A percentile compares a stretch with the other conserved stretches of the same genome.
Evolutionary conservation across 2,797 vertebrate species (phyloP).

Genomic region (Labroides dimidiatus): DNA sequence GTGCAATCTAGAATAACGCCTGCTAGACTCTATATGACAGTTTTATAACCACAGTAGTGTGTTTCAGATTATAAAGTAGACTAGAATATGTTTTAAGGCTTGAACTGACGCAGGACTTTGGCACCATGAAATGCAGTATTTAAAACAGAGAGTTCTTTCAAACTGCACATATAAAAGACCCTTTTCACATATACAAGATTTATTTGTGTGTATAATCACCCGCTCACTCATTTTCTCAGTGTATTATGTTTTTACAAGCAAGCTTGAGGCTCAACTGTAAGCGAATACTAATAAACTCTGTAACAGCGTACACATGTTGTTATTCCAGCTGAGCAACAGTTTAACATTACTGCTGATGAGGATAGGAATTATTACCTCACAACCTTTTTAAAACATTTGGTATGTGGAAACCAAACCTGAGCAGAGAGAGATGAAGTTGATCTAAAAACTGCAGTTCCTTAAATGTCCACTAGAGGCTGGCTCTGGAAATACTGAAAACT

Average conservation of each 20-base stretch:
- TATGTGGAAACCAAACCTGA: no score
- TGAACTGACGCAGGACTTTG: no score
- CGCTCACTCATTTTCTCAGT: conserved; percentile 17
- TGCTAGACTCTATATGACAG: not conserved
- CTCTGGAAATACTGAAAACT: no score
- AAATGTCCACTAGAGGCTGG: no score
- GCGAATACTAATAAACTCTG: conserved; percentile 39
- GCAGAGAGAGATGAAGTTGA: no score
- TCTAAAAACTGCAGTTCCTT: no score
- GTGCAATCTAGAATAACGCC: not conserved
- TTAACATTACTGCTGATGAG: conserved; percentile 11
- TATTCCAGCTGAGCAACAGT: conserved; percentile 27
- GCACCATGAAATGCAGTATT: not conserved
- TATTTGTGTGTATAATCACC: not conserved
- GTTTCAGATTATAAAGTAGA: conserved; percentile 11
- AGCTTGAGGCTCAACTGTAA: conserved; percentile 25
- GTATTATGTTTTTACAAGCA: conserved; percentile 62
- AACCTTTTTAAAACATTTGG: no score
- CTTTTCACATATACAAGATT: conserved; percentile 24
- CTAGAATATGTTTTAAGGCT: no score
- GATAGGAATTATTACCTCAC: no score
- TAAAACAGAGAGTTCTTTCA: not conserved
- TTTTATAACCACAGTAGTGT: not conserved
- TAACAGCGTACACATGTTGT: conserved; percentile 40
- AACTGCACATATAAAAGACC: conserved; percentile 11